Base-by-base conservation (phyloP, 1,140 invertebrate genomes). In the Leptonema lineaticorne region DNA sequence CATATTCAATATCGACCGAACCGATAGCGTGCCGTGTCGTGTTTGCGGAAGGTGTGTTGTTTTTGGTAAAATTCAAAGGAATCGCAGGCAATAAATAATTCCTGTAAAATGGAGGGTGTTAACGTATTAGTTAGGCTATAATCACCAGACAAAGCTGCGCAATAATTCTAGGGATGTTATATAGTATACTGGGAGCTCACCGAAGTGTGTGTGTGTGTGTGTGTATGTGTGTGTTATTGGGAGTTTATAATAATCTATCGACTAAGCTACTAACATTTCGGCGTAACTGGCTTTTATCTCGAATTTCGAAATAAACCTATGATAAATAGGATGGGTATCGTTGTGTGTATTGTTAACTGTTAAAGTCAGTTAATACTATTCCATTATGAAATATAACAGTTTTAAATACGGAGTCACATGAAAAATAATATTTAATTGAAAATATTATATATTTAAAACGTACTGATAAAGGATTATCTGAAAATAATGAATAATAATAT, bases 241-340 rank as follows among this genome's bases (percentile, higher is more conserved):
- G 22, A 37, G 59, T 37, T 62, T 62, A 62, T 62, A 37, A 28
- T 62, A 62, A 62, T 41, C 59, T 62, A 62, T 62, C 29, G 59
- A 37, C 59, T 24, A 24, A 62, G 59, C 59, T 41, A 30, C 24
- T n/a, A 20, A 41, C 37, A 14, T 41, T 14, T 9, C 11, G 37
- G 37, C 37, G 37, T 14, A 14, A 48, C 16, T 48, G 14, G 14
- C 3, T 22, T 16, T 48, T 48, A 5, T 14, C 46, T 18, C n/a
- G n/a, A n/a, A n/a, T n/a, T n/a, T n/a, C n/a, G n/a, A 41, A 41
- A 41, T 16, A 41, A 14, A 41, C 37, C 2, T 4, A 41, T 11
- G 16, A 16, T 41, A 41, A 41, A 41, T 41, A 41, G 11, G 16
- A 41, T 16, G 37, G 37, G 11, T 41, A 41, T 41, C 16, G 37